Conservation (phyloP, 2,888 invertebrate genomes). For the Eupithecia exiguata region DNA sequence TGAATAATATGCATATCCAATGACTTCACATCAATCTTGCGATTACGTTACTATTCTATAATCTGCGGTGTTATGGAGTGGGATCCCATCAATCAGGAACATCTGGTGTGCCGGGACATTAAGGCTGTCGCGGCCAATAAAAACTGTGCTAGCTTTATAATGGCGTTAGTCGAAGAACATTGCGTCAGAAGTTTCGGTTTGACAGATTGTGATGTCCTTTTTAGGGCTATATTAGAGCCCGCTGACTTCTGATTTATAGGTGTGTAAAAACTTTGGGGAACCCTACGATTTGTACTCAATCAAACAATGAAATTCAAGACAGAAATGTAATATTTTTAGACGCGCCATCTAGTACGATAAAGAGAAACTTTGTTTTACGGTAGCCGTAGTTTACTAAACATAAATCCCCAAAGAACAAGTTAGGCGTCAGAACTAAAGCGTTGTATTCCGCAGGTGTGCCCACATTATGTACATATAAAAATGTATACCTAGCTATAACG, state of each 20-base stretch:
- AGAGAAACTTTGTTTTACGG: background rate
- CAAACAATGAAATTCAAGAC: background rate
- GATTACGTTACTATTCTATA: constrained; percentile 44
- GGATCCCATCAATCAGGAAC: constrained; percentile 68
- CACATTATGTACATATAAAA: background rate
- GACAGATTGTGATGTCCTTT: constrained; percentile 10
- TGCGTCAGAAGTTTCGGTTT: constrained; percentile 6
- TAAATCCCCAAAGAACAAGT: background rate
- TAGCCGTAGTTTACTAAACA: background rate
- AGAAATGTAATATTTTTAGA: background rate
- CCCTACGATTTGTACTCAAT: background rate
- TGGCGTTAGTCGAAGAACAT: constrained; percentile 12
- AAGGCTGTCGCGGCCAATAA: constrained; percentile 30
- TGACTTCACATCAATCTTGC: constrained; percentile 59
- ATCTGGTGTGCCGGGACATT: constrained; percentile 57
- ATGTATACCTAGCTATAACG: background rate
- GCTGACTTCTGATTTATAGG: background rate
- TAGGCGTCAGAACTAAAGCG: background rate
- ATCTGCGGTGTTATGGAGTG: constrained; percentile 50
- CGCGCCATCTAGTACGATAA: background rate
- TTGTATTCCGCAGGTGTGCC: constrained; percentile 16
- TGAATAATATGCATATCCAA: constrained; percentile 41
- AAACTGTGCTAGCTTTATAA: constrained; percentile 22
- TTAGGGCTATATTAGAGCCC: background rate
- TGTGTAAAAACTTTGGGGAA: background rate